Evolutionary conservation across 2,797 vertebrate genomes (phyloP).

Genomic region (Artibeus lituratus): DNA sequence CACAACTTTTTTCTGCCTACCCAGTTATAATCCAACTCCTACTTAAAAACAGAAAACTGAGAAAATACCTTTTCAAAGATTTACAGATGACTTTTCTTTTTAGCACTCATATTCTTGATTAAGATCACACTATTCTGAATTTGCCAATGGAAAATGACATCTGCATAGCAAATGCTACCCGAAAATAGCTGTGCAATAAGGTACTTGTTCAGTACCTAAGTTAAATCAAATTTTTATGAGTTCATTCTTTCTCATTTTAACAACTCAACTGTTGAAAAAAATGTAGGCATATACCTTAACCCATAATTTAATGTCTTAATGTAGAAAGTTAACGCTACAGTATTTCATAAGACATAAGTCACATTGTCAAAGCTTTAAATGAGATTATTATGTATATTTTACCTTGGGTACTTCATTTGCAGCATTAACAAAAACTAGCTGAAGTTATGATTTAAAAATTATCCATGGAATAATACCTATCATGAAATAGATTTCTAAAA

Average conservation of each 20-base stretch:
- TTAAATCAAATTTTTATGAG: background rate
- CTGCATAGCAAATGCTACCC: background rate
- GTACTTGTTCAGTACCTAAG: background rate
- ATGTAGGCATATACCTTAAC: background rate
- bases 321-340: background rate
- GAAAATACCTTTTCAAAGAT: slow-evolving; percentile 33
- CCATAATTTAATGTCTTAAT: background rate
- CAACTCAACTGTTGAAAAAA: slow-evolving; percentile 20
- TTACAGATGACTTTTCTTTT: slow-evolving; percentile 31
- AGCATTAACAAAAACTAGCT: slow-evolving; percentile 28
- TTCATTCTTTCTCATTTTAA: background rate
- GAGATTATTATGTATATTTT: background rate
- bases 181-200: background rate
- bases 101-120: background rate
- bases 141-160: background rate
- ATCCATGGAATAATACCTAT: background rate
- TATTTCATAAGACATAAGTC: slow-evolving; percentile 2
- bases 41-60: slow-evolving; percentile 32
- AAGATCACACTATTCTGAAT: slow-evolving; percentile 14
- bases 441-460: slow-evolving; percentile 9
- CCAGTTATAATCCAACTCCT: background rate
- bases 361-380: slow-evolving; percentile 31
- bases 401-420: background rate
- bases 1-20: background rate
- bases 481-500: slow-evolving; percentile 36